phyloP scores from a whole-genome alignment of 2,797 vertebrate genomes.

The Acridotheres tristis region DNA sequence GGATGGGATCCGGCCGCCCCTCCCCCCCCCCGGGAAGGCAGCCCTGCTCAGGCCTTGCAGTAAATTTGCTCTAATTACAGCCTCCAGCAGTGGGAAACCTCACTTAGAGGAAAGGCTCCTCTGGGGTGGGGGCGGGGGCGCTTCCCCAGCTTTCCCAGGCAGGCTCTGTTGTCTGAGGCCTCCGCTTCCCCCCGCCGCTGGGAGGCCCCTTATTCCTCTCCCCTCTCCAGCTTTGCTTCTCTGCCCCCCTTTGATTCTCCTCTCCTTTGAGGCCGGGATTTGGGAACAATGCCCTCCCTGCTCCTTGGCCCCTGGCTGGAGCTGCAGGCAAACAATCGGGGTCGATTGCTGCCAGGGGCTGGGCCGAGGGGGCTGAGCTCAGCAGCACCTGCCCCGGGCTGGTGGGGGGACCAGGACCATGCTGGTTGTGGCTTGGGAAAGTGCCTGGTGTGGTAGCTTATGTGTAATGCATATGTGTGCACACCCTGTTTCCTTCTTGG shows the following conservation, averaged over 20 bases:
- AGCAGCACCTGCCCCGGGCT: not conserved
- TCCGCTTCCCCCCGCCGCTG: constrained; percentile 56
- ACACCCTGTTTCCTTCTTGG: not conserved
- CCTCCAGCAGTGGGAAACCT: constrained; percentile 79
- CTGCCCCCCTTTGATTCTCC: constrained; percentile 48
- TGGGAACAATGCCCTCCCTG: constrained; percentile 62
- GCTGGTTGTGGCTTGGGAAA: not conserved
- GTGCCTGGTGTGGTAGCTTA: not conserved
- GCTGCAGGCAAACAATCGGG: constrained; percentile 25
- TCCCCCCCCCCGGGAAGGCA: constrained; percentile 72
- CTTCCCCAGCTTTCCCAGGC: constrained; percentile 69
- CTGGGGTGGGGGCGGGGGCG: constrained; percentile 60
- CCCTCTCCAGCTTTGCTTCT: constrained; percentile 59
- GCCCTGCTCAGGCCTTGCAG: constrained; percentile 73
- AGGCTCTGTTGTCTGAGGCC: constrained; percentile 72
- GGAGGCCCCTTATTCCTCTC: constrained; percentile 65
- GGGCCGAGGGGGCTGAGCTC: not conserved
- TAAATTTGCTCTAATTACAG: constrained; percentile 80
- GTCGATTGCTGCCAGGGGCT: constrained; percentile 24
- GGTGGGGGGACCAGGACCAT: not conserved
- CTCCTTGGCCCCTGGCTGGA: constrained; percentile 51
- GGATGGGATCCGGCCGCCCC: constrained; percentile 4
- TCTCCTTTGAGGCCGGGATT: constrained; percentile 58
- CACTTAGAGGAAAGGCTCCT: constrained; percentile 76
- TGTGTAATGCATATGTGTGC: too few species aligned